Base-by-base conservation (phyloP, 2,888 invertebrate species). In the Cryptocephalus primarius region DNA sequence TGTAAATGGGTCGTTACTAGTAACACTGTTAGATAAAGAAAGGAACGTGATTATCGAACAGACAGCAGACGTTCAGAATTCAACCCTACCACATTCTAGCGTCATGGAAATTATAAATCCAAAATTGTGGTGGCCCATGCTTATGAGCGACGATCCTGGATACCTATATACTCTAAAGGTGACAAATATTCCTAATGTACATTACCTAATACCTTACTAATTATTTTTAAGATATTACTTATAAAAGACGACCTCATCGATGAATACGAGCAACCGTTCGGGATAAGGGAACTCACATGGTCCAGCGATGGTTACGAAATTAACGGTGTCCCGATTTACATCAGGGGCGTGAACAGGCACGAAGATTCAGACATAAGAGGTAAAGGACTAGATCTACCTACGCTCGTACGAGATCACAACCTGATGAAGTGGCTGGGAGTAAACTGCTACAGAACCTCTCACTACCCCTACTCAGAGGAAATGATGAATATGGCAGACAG, bases 391-490 rank as follows among this genome's bases (percentile, higher is more conserved):
- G 95, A 97, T 66, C 79, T 83, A 48, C 84, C 89, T 0, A 72
- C 92, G 8, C 81, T 91, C 64, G 82, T 89, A 6, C 87, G 91
- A 60, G 96, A 97, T 68, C 87, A 95, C 66, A 92, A 93, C 66
- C 74, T 96, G 48, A 77, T 97, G 42, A 84, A 85, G 66, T 97
- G 96, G 97, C 76, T 93, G 43, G 94, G 95, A 1, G 95, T 88
- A 0, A 96, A 96, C 71, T 80, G 88, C 1, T 95, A 91, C 72
- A 79, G 95, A 31, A 97, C 96, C 0, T 95, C 95, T 0, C 96
- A 97, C 69, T 97, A 97, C 70, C 96, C 96, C 0, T 97, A 97
- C 68, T 91, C 94, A 1, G 95, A 97, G 59, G 95, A 96, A 71
- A 86, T 95, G 43, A 88, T 96, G 79, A 88, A 94, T 63, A 77